Base-by-base conservation (phyloP, 2,797 vertebrate genomes). In the Diplodus sargus region DNA sequence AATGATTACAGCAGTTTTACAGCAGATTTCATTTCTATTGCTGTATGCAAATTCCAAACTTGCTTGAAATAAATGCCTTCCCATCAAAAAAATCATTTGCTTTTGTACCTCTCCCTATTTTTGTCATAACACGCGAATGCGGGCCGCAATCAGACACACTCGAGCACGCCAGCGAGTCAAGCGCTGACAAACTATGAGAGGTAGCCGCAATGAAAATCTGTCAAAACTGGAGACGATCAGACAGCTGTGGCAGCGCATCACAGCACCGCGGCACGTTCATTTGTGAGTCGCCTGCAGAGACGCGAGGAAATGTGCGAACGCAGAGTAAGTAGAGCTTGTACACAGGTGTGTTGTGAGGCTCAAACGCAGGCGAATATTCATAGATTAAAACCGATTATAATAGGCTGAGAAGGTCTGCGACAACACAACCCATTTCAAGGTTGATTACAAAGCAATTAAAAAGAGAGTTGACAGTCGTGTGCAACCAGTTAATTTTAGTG, bases 231-330 rank as follows among this genome's bases (percentile, higher is more conserved):
- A 78, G 62, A 67, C 28, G 82, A 82, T 79, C 59, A 77, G 80
- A 87, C 89, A 82, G 83, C 80, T 68, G 78, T 77, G 78, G 75
- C 84, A 62, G 69, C 58, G 42, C 74, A 69, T 82, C 72, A 61
- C 66, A 77, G 61, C 72, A 57, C 11, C 1, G 13, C 61, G 28
- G 70, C 47, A 12, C 16, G 18, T 48, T 86, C 83, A 64, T 82
- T 88, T 86, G 70, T 70, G 59, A 77, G 64, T 72, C 48, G 80
- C 79, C 82, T 56, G 57, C 72, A 78, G 87, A 88, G 78, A 85
- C 14, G 60, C 34, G 0, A 15, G 68, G 54, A 81, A 30, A 70
- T 59, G 75, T 42, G 68, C 58, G 73, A 53, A 57, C 18, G 22
- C 17, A 39, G 63, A 79, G 57, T 78, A 82, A 54, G 25, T 25